Conservation (phyloP, 2,113 vertebrate species). For the Zosterops japonicus region DNA sequence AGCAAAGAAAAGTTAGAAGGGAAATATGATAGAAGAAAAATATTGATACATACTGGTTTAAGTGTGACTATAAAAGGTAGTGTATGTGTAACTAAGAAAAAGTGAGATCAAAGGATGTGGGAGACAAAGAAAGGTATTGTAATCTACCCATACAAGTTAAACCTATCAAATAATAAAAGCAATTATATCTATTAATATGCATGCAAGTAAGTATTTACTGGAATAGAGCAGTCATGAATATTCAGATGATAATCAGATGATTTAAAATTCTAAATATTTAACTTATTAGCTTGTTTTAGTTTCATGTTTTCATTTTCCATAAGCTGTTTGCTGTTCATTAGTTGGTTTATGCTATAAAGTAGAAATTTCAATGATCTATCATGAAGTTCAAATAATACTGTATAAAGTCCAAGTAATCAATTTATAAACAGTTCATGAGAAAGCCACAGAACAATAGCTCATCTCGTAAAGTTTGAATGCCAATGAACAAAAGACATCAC, state of each 20-base stretch:
- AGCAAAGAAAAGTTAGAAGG: background rate
- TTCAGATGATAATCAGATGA: background rate
- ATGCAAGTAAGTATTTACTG: background rate
- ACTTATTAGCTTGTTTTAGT: background rate
- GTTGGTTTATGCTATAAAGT: background rate
- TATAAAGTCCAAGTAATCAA: background rate
- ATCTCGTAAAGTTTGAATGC: background rate
- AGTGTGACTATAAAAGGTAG: background rate
- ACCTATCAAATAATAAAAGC: background rate
- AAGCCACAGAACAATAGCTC: background rate
- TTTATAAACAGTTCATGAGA: background rate
- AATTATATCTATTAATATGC: background rate
- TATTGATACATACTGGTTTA: background rate
- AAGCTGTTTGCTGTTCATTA: background rate
- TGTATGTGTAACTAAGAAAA: background rate
- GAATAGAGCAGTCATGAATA: background rate
- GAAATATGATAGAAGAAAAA: background rate
- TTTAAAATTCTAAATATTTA: constrained; percentile 24
- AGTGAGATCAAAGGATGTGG: background rate
- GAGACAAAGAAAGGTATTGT: background rate
- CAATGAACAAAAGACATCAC: background rate
- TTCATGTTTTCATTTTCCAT: background rate
- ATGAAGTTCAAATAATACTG: background rate
- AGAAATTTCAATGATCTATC: background rate
- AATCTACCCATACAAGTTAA: background rate